Base-by-base conservation (phyloP, 2,797 vertebrate genomes). In the Sebastes oblongus region DNA sequence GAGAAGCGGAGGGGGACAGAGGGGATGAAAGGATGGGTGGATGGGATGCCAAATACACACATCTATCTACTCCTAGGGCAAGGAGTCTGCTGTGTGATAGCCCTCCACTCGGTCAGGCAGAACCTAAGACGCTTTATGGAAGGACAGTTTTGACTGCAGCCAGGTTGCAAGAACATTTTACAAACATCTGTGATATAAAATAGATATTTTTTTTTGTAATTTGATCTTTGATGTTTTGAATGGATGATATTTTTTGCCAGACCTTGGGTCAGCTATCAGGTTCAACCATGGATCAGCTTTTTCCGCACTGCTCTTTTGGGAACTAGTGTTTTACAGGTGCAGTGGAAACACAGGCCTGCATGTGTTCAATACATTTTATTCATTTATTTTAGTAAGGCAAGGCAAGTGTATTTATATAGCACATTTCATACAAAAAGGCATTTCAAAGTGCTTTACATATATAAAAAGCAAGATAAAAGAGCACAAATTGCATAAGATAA, bases 1-100 rank as follows among this genome's bases (percentile, higher is more conserved):
- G 64, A 58, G 73, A 22, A 52, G 18, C 12, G 66, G 34, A 7
- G 60, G 62, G 65, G 60, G 77, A 3, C 54, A 18, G 62, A 61
- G 61, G 50, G 81, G 75, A 83, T 89, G 87, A 88, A 93, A 82
- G 87, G 86, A 91, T 91, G 84, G 88, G 72, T 82, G 91, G 83
- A 85, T 64, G 78, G 16, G 75, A 82, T 79, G 84, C 79, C 88
- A 91, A 84, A 90, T 72, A 79, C 84, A 87, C 86, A 91, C 86
- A 92, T 93, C 78, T 79, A 86, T 91, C 87, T 88, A 70, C 64
- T 90, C 75, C 36, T 58, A 76, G 83, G 87, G 78, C 79, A 83
- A 78, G 68, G 78, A 85, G 74, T 73, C 64, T 72, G 77, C 54
- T 72, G 62, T 70, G 72, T 84, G 84, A 89, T 84, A 87, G 88